Evolutionary conservation across 35 echinoderm and acorn worm species (phyloP), one percentile per base, ranked within the genome.

Genomic region (Ophioderma brevispina): DNA sequence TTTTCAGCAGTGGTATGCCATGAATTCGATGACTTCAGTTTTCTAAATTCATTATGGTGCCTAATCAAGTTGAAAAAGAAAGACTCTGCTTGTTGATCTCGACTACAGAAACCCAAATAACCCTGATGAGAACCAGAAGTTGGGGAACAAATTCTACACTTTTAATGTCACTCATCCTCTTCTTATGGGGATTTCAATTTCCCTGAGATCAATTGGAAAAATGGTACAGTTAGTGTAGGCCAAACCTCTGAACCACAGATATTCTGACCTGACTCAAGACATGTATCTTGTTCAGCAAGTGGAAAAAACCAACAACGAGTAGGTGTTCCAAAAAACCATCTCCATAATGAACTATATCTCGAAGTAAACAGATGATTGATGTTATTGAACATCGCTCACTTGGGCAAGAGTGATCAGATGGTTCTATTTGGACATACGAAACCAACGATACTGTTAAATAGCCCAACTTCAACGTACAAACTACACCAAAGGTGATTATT

Each of bases 101-200:
- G 21, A 19, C 79, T 81, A 81, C 36, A 2, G 79, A 37, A 81
- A 36, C 36, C 79, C 79, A 5, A 81, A 81, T 36, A 81, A 36
- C n/a, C 5, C 32, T 21, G 79, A 81, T 21, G 79, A 81, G 0
- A 81, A 81, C 36, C 33, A 81, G 18, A 0, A 81, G 36, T 36
- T 81, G 38, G 32, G 13, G n/a, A 35, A 81, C 36, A 37, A 17
- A 10, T 17, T 8, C 3, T 21, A 31, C 6, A 14, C 38, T 36
- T 5, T 5, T 4, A 81, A 81, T 81, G 36, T 81, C 11, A 35
- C 79, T 35, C 79, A 81, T 37, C 31, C 38, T 4, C 28, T 81
- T 5, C 32, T 81, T 4, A 39, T 81, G 1, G 79, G 79, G 79
- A 81, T 38, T 81, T 37, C 79, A 81, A 81, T 39, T 81, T 36